These are phyloP conservation scores for Microchirus variegatus DNA, from an alignment of 2,797 vertebrate genomes.

Conservation along the genomic window DNA sequence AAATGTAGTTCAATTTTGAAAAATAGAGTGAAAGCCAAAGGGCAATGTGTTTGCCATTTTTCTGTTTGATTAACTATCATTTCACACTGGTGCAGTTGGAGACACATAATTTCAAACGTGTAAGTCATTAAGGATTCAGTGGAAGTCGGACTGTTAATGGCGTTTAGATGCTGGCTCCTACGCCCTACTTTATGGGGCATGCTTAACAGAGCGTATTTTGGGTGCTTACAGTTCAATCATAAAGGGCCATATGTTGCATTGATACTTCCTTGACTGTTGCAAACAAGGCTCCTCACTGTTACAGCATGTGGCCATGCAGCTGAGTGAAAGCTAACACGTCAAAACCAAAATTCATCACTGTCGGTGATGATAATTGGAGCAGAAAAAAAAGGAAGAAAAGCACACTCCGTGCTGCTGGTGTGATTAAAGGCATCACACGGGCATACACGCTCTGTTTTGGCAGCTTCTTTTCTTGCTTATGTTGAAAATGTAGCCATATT, in stretches of 20 bases:
- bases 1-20: slow-evolving; percentile 17
- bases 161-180: slow-evolving; percentile 69
- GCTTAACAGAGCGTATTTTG: slow-evolving; percentile 63
- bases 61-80: slow-evolving; percentile 61
- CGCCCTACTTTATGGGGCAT: slow-evolving; percentile 68
- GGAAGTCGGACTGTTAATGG: slow-evolving; percentile 63
- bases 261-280: slow-evolving; percentile 50
- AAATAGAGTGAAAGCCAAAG: slow-evolving; percentile 39
- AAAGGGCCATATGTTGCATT: slow-evolving; percentile 71
- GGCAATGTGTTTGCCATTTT: slow-evolving; percentile 25
- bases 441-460: slow-evolving; percentile 33
- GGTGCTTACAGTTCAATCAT: slow-evolving; percentile 62
- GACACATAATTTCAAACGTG: slow-evolving; percentile 48
- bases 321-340: slow-evolving; percentile 68
- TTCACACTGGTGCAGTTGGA: slow-evolving; percentile 41
- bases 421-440: slow-evolving; percentile 48
- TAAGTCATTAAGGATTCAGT: slow-evolving; percentile 60
- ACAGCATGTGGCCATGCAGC: slow-evolving; percentile 41
- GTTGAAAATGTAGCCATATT: slow-evolving; percentile 28
- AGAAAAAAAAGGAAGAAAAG: slow-evolving; percentile 42
- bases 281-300: slow-evolving; percentile 58
- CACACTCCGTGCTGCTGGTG: slow-evolving; percentile 20
- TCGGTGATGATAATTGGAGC: slow-evolving; percentile 65
- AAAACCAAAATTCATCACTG: slow-evolving; percentile 76
- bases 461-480: slow-evolving; percentile 22